phyloP scores from a whole-genome alignment of 2,888 invertebrate genomes.

The Clepsis dumicolana region DNA sequence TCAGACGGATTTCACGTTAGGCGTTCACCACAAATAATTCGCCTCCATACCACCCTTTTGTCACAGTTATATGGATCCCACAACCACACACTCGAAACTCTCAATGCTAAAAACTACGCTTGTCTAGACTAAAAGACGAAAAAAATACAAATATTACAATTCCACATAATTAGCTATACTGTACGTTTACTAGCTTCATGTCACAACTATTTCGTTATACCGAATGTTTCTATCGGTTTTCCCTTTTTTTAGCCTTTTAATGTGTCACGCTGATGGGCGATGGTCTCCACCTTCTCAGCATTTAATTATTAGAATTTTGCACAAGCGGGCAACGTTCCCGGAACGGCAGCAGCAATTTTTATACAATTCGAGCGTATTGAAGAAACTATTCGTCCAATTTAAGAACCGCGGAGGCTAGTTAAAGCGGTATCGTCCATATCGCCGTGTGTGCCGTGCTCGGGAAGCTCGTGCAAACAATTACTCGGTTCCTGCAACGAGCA shows the following conservation, averaged over 20 bases:
- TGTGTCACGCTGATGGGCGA: too few species aligned
- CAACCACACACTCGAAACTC: too few species aligned
- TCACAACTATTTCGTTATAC: too few species aligned
- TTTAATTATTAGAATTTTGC: too few species aligned
- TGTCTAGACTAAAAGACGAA: too few species aligned
- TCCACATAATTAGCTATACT: too few species aligned
- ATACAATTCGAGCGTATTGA: background rate
- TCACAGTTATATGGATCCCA: background rate
- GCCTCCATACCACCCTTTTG: background rate
- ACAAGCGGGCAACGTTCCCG: too few species aligned
- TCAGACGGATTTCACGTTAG: background rate
- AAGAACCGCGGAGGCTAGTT: background rate
- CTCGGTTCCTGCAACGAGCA: constrained; percentile 62
- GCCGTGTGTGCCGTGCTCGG: constrained; percentile 16
- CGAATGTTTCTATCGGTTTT: too few species aligned
- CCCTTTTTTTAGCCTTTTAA: too few species aligned
- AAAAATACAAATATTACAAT: too few species aligned
- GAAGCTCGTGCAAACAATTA: constrained; percentile 5
- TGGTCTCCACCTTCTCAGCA: too few species aligned
- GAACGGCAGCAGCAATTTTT: background rate
- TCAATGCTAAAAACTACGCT: background rate
- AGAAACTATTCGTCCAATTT: background rate
- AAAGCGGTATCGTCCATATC: constrained; percentile 5
- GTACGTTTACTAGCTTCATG: too few species aligned
- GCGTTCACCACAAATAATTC: background rate